These are phyloP conservation scores for Steinernema hermaphroditum DNA, from an alignment of 2,888 invertebrate genomes.

Conservation along the genomic window DNA sequence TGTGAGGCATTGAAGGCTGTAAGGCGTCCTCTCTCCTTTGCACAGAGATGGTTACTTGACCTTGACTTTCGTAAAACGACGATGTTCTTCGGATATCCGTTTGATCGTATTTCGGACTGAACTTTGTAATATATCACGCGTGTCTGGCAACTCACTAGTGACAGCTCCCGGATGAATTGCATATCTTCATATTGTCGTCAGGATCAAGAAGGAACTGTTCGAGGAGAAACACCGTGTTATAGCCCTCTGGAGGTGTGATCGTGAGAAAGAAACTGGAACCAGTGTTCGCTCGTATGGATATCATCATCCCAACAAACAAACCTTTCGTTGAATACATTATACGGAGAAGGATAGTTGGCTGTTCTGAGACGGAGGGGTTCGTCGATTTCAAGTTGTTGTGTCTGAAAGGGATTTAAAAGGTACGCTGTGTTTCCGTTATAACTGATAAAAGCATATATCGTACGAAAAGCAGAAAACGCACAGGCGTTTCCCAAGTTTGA, in stretches of 20 bases:
- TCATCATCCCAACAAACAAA: no score
- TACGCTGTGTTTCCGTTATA: no score
- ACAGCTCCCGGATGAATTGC: background rate
- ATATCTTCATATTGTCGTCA: conserved; percentile 4
- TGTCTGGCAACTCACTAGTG: background rate
- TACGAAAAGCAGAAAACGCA: no score
- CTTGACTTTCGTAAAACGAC: background rate
- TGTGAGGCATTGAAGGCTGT: conserved; percentile 3
- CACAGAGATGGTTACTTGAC: background rate
- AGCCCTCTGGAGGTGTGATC: background rate
- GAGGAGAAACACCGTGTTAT: background rate
- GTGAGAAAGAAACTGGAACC: background rate
- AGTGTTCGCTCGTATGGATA: no score
- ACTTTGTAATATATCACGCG: background rate
- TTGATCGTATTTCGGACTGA: conserved; percentile 1
- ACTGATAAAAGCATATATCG: no score
- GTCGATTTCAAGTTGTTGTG: background rate
- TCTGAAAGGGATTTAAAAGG: background rate
- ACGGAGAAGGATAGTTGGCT: background rate
- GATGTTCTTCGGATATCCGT: conserved; percentile 1
- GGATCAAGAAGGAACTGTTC: conserved; percentile 19
- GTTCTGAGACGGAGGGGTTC: background rate
- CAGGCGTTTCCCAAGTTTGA: no score
- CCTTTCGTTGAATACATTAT: background rate
- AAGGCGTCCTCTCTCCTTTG: background rate